These are phyloP conservation scores for Molanna angustata DNA, from an alignment of 2,888 invertebrate species.

Conservation along the genomic window DNA sequence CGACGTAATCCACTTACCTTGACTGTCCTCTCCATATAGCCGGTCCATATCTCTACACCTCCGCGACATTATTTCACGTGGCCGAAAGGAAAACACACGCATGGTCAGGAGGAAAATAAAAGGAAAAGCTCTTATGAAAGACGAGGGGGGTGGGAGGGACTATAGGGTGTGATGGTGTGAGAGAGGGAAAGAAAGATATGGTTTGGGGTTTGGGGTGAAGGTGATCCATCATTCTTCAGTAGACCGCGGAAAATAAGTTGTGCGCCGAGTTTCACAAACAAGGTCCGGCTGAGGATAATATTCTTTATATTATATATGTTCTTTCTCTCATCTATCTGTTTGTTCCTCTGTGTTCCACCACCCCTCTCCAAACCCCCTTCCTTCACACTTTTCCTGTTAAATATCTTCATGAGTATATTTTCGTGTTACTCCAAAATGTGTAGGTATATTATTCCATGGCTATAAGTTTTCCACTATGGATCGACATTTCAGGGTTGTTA, in stretches of 20 bases:
- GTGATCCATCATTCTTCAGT: slow-evolving; percentile 53
- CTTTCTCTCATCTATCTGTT: slow-evolving; percentile 35
- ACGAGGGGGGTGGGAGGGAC: slow-evolving; percentile 5
- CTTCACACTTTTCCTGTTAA: slow-evolving; percentile 50
- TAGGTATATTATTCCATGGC: slow-evolving; percentile 33
- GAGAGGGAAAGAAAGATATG: slow-evolving; percentile 3
- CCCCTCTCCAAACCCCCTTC: slow-evolving; percentile 33
- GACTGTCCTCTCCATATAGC: slow-evolving; percentile 21
- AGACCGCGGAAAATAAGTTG: slow-evolving; percentile 34
- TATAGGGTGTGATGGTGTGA: neutral
- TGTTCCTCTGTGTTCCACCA: slow-evolving; percentile 42
- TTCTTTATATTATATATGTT: no score
- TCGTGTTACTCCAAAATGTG: slow-evolving; percentile 33
- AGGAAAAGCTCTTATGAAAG: slow-evolving; percentile 24
- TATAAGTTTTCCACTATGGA: slow-evolving; percentile 26
- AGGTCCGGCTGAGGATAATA: slow-evolving; percentile 17
- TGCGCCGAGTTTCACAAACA: slow-evolving; percentile 32
- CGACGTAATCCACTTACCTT: slow-evolving; percentile 1
- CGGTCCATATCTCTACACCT: slow-evolving; percentile 24
- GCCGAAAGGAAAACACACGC: slow-evolving; percentile 28
- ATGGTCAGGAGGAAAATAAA: slow-evolving; percentile 25
- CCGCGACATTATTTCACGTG: slow-evolving; percentile 29
- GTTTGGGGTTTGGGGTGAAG: slow-evolving; percentile 36
- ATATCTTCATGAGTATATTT: slow-evolving; percentile 55
- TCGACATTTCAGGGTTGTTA: neutral